These are phyloP conservation scores for Linepithema humile DNA, from an alignment of 1,140 invertebrate species.

Conservation along the genomic window DNA sequence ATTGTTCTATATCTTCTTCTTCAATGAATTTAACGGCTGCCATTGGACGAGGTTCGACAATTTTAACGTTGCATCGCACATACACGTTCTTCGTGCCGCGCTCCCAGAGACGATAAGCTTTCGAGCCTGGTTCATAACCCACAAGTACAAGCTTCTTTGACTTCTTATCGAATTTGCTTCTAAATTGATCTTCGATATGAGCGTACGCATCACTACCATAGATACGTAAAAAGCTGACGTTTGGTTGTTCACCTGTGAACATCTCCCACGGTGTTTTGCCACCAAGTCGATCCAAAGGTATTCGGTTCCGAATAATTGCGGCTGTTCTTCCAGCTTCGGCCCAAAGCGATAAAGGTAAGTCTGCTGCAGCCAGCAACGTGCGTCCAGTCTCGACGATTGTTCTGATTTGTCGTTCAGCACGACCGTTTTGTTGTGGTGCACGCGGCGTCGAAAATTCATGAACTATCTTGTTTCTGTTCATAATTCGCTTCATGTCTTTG, in stretches of 20 bases:
- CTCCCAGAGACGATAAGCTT: conserved; percentile 30
- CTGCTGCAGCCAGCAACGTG: background rate
- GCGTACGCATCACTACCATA: background rate
- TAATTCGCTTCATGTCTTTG: background rate
- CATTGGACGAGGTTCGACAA: conserved; percentile 1
- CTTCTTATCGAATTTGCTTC: conserved; percentile 3
- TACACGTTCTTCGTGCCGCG: background rate
- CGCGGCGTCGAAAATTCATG: background rate
- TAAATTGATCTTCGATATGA: background rate
- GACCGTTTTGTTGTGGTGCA: background rate
- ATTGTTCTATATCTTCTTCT: background rate
- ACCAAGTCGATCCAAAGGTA: background rate
- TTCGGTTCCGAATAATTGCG: background rate
- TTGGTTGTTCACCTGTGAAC: background rate
- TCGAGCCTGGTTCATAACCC: conserved; percentile 4
- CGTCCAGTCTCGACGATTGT: background rate
- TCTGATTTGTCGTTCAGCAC: background rate
- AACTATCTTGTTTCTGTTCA: background rate
- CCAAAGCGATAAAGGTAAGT: background rate
- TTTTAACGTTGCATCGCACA: background rate
- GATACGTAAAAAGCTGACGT: background rate
- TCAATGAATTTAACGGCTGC: background rate
- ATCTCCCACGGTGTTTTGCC: background rate
- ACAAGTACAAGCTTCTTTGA: conserved; percentile 9
- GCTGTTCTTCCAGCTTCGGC: background rate